Base-by-base conservation (phyloP, 2,113 vertebrate species). In the Tonatia bakeri region DNA sequence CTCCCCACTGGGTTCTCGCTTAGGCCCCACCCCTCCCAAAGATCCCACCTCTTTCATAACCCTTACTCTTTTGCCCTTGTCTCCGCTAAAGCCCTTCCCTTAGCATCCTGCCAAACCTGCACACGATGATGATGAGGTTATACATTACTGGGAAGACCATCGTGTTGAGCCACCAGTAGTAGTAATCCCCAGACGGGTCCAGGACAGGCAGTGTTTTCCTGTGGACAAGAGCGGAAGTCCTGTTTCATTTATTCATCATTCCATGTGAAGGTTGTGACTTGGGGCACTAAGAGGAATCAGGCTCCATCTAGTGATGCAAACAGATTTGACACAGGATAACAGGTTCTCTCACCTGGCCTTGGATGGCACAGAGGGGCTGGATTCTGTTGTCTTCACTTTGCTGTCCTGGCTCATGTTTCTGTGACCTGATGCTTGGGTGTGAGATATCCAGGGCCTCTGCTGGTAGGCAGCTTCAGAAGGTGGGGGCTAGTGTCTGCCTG, bases 71-170 rank as follows among this genome's bases (percentile, higher is more conserved):
- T 1, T 36, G 1, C 9, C 43, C 19, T 20, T 5, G 8, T 43
- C 3, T 85, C 17, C 38, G 64, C 47, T 92, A 87, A 87, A 33
- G 15, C 26, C 47, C 38, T 16, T 40, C 56, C 38, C 47, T 20
- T 54, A 26, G 86, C 0, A 0, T 5, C 7, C 85, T 3, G 4
- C 31, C 91, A 15, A 97, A 99, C 99, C 99, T 99, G 98, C 99
- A 98, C 96, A 99, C 98, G 52, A 99, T 97, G 94, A 99, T 97
- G 38, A 99, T 98, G 98, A 99, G 99, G 98, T 99, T 99, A 98
- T 99, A 99, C 91, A 99, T 97, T 56, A 99, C 88, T 45, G 99
- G 99, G 17, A 99, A 94, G 72, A 98, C 98, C 99, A 99, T 99
- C 2, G 98, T 77, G 94, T 99, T 98, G 45, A 99, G 98, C 99